A percentile compares a stretch with the other conserved stretches of the same genome.
Evolutionary conservation across 2,888 invertebrate genomes (phyloP).

Genomic region (Acleris sparsana): DNA sequence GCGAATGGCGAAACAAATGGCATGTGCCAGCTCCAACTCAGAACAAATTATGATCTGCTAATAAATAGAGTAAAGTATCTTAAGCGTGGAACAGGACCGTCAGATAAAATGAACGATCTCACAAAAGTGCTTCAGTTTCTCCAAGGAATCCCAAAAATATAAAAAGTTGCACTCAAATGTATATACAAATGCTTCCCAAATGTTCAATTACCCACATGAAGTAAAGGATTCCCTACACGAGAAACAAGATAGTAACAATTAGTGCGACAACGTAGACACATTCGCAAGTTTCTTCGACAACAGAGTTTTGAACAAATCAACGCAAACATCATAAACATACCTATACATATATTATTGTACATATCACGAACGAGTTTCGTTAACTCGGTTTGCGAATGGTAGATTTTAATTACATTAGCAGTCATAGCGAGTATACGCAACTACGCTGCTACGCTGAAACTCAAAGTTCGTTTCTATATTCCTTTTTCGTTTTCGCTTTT

Average conservation of each 20-base stretch:
- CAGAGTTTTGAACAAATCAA: constrained; percentile 22
- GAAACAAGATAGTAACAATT: not conserved
- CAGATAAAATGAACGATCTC: too few relatives aligned
- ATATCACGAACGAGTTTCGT: constrained; percentile 37
- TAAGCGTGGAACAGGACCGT: too few relatives aligned
- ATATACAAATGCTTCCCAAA: too few relatives aligned
- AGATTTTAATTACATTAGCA: constrained; percentile 58
- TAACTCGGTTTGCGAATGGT: constrained; percentile 42
- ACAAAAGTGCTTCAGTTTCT: too few relatives aligned
- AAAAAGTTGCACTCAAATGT: too few relatives aligned
- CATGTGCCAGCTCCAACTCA: not conserved
- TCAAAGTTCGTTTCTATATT: not conserved
- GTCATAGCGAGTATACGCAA: constrained; percentile 39
- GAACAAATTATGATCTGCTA: not conserved
- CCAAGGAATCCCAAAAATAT: too few relatives aligned
- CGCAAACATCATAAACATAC: constrained; percentile 18
- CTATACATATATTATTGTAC: constrained; percentile 15
- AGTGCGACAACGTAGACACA: not conserved
- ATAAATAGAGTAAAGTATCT: not conserved
- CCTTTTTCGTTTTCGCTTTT: not conserved
- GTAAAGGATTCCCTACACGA: too few relatives aligned
- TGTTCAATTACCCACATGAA: too few relatives aligned
- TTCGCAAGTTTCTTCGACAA: constrained; percentile 9
- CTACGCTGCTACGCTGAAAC: not conserved
- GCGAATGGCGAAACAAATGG: constrained; percentile 1